These are phyloP conservation scores for Heteractis magnifica DNA, from an alignment of 92 coral and sea anemone genomes.

Conservation along the genomic window DNA sequence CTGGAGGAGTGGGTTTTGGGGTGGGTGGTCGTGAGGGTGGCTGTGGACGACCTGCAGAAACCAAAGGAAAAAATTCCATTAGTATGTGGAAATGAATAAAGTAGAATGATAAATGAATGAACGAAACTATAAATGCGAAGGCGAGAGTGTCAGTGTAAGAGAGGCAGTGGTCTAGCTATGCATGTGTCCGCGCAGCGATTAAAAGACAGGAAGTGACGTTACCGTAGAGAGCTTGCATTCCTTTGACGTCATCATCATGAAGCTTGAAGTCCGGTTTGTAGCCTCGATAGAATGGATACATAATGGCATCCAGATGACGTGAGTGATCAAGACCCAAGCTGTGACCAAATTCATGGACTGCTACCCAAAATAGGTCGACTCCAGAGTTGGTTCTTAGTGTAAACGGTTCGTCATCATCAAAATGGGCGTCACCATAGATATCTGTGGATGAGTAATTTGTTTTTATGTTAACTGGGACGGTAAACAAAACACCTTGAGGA, in stretches of 20 bases:
- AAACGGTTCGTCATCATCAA: slow-evolving; percentile 85
- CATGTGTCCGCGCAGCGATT: background rate
- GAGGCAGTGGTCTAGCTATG: no score
- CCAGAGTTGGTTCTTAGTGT: slow-evolving; percentile 52
- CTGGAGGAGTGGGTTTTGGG: background rate
- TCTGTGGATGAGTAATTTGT: slow-evolving; percentile 28
- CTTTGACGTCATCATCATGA: slow-evolving; percentile 73
- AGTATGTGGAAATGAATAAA: background rate
- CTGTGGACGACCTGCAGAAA: slow-evolving; percentile 7
- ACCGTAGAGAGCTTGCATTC: slow-evolving; percentile 84
- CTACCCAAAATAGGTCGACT: slow-evolving; percentile 79
- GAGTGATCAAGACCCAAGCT: slow-evolving; percentile 94
- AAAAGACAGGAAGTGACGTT: slow-evolving; percentile 4
- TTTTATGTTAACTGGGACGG: background rate
- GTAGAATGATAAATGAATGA: background rate
- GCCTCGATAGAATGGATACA: slow-evolving; percentile 89
- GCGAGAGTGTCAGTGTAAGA: no score
- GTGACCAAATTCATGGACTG: slow-evolving; percentile 95
- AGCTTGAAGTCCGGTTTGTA: slow-evolving; percentile 59
- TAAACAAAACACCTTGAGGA: background rate
- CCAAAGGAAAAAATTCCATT: background rate
- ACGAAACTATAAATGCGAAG: background rate
- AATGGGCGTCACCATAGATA: slow-evolving; percentile 84
- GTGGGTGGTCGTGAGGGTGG: background rate
- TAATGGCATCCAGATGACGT: slow-evolving; percentile 53